phyloP scores from a whole-genome alignment of 1,140 invertebrate genomes.

The Drosophila biarmipes region DNA sequence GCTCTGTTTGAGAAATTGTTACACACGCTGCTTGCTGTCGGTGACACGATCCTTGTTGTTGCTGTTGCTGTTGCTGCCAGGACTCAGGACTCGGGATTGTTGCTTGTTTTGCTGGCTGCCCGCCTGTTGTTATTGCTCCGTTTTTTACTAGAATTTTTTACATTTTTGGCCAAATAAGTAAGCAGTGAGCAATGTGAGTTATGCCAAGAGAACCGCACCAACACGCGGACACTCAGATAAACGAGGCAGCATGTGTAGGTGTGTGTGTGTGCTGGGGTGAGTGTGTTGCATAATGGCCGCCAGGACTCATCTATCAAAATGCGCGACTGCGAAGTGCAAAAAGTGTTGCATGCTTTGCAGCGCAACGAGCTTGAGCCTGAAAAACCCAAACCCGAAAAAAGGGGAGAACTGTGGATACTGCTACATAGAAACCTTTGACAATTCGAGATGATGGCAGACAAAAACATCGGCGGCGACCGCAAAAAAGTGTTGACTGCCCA shows the following conservation, averaged over 20 bases:
- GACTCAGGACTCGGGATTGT: constrained; percentile 9
- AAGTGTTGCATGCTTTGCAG: constrained; percentile 71
- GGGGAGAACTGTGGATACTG: background rate
- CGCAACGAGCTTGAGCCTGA: constrained; percentile 45
- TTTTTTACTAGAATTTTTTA: constrained; percentile 60
- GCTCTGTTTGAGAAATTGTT: constrained; percentile 82
- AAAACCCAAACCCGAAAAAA: constrained; percentile 17
- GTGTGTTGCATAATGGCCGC: constrained; percentile 73
- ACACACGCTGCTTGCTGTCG: constrained; percentile 62
- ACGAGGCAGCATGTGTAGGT: constrained; percentile 1
- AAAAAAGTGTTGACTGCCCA: constrained; percentile 41
- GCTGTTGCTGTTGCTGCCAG: constrained; percentile 27
- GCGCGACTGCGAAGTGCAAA: constrained; percentile 63
- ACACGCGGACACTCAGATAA: constrained; percentile 14
- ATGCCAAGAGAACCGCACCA: constrained; percentile 66
- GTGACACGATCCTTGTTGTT: constrained; percentile 52
- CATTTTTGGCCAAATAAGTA: constrained; percentile 75
- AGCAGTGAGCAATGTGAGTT: constrained; percentile 68
- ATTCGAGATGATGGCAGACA: constrained; percentile 35
- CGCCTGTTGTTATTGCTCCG: constrained; percentile 63
- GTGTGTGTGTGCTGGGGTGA: constrained; percentile 12
- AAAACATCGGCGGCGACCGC: constrained; percentile 21
- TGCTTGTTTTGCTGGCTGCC: constrained; percentile 57
- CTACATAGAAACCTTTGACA: constrained; percentile 37
- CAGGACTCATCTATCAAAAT: constrained; percentile 80